These are phyloP conservation scores for Papilio aristodemus DNA, from an alignment of 1,140 invertebrate species.

Conservation along the genomic window DNA sequence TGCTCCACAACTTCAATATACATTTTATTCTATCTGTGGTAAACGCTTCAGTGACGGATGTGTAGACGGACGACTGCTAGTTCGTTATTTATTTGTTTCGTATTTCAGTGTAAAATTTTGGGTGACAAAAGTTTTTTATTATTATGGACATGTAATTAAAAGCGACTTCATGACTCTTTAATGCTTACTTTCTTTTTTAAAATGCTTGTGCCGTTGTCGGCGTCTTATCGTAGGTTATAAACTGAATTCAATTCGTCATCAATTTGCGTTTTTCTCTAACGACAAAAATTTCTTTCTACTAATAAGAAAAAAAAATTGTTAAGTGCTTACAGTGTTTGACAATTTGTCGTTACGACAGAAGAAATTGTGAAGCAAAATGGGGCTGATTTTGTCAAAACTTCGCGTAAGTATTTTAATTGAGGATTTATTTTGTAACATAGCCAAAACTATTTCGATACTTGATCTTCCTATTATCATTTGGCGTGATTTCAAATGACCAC, in stretches of 20 bases:
- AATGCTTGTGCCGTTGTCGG: slow-evolving; percentile 41
- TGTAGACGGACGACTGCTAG: slow-evolving; percentile 15
- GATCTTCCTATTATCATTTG: slow-evolving; percentile 48
- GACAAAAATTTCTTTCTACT: slow-evolving; percentile 21
- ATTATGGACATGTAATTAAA: slow-evolving; percentile 23
- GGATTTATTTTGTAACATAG: slow-evolving; percentile 57
- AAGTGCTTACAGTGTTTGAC: slow-evolving; percentile 46
- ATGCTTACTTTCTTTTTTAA: slow-evolving; percentile 16
- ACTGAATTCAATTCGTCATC: slow-evolving; percentile 54
- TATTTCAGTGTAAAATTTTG: slow-evolving; percentile 24
- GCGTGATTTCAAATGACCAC: slow-evolving; percentile 56
- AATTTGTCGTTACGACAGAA: slow-evolving; percentile 38
- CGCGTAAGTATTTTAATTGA: slow-evolving; percentile 54
- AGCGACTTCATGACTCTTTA: neutral
- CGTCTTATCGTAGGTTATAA: slow-evolving; percentile 60
- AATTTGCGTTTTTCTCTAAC: slow-evolving; percentile 38
- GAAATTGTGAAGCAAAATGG: slow-evolving; percentile 57
- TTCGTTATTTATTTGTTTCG: slow-evolving; percentile 15
- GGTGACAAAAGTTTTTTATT: slow-evolving; percentile 16
- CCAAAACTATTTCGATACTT: slow-evolving; percentile 66
- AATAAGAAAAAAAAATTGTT: slow-evolving; percentile 31
- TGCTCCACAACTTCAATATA: too few relatives aligned
- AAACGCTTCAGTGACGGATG: slow-evolving; percentile 25
- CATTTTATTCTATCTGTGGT: slow-evolving; percentile 35
- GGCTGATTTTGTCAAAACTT: slow-evolving; percentile 66